Percentiles rank a stretch among this genome's conserved stretches.
phyloP scores from a whole-genome alignment of 2,797 vertebrate genomes.

The Picus viridis region DNA sequence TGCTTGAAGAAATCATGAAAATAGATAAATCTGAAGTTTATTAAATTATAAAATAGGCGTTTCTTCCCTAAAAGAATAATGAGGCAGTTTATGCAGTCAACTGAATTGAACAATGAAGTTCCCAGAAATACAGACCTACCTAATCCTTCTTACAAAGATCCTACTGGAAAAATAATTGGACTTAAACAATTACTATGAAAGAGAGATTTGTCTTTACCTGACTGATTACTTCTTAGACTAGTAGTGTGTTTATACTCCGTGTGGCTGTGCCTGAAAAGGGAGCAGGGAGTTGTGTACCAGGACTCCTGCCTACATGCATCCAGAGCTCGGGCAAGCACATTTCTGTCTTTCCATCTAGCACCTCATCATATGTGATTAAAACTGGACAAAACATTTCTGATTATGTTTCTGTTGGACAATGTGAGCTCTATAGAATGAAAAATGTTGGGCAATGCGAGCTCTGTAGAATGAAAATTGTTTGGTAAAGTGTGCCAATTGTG shows the following conservation, averaged over 20 bases:
- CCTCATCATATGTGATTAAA: not conserved
- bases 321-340: not conserved
- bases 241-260: not conserved
- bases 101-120: not conserved
- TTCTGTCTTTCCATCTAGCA: not conserved
- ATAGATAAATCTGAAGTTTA: not conserved
- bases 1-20: not conserved
- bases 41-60: not conserved
- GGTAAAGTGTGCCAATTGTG: not conserved
- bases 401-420: not conserved
- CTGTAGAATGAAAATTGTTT: not conserved
- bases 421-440: not conserved
- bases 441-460: not conserved
- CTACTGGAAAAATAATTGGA: not conserved
- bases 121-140: not conserved
- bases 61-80: not conserved
- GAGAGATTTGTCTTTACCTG: not conserved
- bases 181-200: not conserved
- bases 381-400: not conserved
- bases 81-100: not conserved
- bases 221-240: not conserved
- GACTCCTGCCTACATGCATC: not conserved
- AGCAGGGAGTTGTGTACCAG: fast-evolving
- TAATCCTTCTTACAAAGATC: not conserved
- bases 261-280: not conserved